Base-by-base conservation (phyloP, 2,113 vertebrate species). In the Candoia aspera region DNA sequence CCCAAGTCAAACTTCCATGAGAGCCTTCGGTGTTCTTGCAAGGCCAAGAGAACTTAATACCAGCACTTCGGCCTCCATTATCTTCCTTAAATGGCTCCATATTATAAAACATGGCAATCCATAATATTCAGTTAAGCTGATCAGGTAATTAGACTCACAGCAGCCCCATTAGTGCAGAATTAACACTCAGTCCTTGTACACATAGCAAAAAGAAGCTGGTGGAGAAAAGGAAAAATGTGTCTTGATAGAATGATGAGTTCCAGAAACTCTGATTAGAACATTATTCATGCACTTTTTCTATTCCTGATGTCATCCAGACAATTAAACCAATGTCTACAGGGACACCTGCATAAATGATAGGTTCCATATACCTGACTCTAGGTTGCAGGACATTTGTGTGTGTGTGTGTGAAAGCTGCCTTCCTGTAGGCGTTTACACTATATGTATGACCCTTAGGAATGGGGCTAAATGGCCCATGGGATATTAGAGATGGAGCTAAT, bases 91-190 rank as follows among this genome's bases (percentile, higher is more conserved):
- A 53, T 83, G 59, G 92, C 94, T 96, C 92, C 83, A 59, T 73
- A 88, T 87, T 86, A 90, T 53, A 90, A 68, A 0, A 1, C 37
- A 92, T 92, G 26, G 89, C 60, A 91, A 96, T 93, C 86, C 94
- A 46, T 90, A 90, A 86, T 53, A 92, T 91, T 94, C 95, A 91
- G 21, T 91, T 94, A 85, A 29, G 57, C 95, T 95, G 88, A 91
- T 93, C 94, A 96, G 91, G 92, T 64, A 95, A 73, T 95, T 93
- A 92, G 93, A 93, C 87, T 29, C 89, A 94, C 87, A 42, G 84
- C 91, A 86, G 93, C 1, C 42, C 92, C 0, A 57, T 62, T 33
- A 90, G 29, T 79, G 62, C 68, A 62, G 91, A 96, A 95, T 1
- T 4, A 93, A 93, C 0, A 0, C 88, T 49, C 94, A n/a, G 64